Percentiles rank a stretch among this genome's conserved stretches.
Conservation (phyloP, 2,797 vertebrate genomes). For the Dipus sagitta region DNA sequence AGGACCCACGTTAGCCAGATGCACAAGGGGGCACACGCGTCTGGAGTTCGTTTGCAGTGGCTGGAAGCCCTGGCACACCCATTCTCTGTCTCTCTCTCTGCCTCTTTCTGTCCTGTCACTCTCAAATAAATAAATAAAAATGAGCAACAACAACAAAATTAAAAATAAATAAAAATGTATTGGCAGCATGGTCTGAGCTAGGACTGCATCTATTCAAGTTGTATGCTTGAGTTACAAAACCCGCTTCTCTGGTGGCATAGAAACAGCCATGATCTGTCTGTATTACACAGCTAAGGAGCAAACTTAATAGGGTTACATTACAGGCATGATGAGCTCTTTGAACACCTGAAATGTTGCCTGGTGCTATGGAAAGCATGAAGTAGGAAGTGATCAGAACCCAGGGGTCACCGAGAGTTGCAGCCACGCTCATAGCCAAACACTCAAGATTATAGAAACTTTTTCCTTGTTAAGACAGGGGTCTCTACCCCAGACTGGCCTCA, state of each 20-base stretch:
- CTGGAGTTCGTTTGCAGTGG: too few relatives aligned
- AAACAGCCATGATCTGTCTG: accelerated
- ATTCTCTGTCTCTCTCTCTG: too few relatives aligned
- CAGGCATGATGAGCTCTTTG: background rate
- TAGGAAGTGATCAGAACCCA: background rate
- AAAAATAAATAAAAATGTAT: too few relatives aligned
- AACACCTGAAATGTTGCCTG: background rate
- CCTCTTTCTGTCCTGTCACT: too few relatives aligned
- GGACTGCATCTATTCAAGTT: background rate
- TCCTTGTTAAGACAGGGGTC: background rate
- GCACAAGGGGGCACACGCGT: too few relatives aligned
- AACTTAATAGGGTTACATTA: background rate
- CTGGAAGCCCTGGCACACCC: too few relatives aligned
- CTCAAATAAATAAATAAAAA: too few relatives aligned
- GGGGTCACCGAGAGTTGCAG: background rate
- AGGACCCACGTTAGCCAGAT: too few relatives aligned
- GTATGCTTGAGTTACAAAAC: background rate
- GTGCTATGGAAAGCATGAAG: background rate
- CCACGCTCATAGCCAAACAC: background rate
- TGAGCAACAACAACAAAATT: too few relatives aligned
- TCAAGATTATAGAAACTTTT: background rate
- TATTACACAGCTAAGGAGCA: background rate
- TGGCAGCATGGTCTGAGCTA: background rate
- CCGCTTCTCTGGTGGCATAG: background rate
- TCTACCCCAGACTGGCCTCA: too few relatives aligned